Conservation (phyloP, 2,113 vertebrate species). For the Mormyrus iriodes region DNA sequence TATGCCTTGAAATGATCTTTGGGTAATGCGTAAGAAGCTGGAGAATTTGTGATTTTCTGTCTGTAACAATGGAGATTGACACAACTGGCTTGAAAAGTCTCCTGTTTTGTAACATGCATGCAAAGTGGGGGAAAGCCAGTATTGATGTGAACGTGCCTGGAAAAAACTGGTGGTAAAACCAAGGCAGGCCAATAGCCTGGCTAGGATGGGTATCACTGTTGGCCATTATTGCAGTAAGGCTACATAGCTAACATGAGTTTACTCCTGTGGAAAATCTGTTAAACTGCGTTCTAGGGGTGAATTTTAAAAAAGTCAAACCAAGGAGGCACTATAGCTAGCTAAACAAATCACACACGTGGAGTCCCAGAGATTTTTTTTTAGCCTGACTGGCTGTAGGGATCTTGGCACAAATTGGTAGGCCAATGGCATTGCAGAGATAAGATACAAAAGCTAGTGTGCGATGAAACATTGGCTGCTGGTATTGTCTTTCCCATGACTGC, state of each 20-base stretch:
- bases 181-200: slow-evolving; percentile 41
- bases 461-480: slow-evolving; percentile 48
- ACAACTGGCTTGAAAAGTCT: slow-evolving; percentile 33
- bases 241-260: slow-evolving; percentile 40
- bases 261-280: slow-evolving; percentile 37
- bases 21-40: neutral
- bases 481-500: slow-evolving; percentile 55
- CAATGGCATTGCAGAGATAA: slow-evolving; percentile 51
- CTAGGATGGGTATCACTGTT: slow-evolving; percentile 48
- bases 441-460: slow-evolving; percentile 43
- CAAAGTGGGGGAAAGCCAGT: slow-evolving; percentile 32
- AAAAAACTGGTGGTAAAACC: slow-evolving; percentile 41
- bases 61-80: slow-evolving; percentile 26
- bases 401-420: slow-evolving; percentile 42
- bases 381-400: slow-evolving; percentile 23
- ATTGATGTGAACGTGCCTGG: slow-evolving; percentile 40
- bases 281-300: slow-evolving; percentile 34
- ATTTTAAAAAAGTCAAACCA: slow-evolving; percentile 32
- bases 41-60: neutral
- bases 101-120: slow-evolving; percentile 36
- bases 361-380: neutral
- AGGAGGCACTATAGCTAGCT: slow-evolving; percentile 36
- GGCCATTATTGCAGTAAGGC: slow-evolving; percentile 41
- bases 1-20: neutral
- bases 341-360: slow-evolving; percentile 35